Evolutionary conservation across 2,113 vertebrate species (phyloP).

Genomic region (Tetrao urogallus): DNA sequence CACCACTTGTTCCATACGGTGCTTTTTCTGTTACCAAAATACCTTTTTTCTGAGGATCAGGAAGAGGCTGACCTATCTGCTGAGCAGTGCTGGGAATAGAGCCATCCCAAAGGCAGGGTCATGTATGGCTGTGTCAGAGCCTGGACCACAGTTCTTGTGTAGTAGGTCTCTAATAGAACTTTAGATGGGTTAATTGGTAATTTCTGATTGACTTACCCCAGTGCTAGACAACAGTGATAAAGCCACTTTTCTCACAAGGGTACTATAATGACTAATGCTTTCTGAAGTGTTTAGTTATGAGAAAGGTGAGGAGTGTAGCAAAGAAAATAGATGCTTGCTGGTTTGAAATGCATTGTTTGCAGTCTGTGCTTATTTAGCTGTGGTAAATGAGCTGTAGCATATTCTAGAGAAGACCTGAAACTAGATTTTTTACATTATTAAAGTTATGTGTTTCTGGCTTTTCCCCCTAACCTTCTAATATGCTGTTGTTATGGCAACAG

Average conservation of each 20-base stretch:
- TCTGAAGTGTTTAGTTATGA: background rate
- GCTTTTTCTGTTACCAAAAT: background rate
- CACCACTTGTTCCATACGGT: background rate
- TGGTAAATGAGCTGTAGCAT: background rate
- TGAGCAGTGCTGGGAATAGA: background rate
- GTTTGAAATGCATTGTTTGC: background rate
- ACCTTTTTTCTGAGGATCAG: background rate
- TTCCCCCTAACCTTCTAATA: background rate
- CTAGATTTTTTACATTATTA: background rate
- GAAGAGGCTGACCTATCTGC: background rate
- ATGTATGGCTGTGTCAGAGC: accelerated
- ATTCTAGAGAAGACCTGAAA: background rate
- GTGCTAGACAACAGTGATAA: background rate
- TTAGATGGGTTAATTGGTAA: background rate
- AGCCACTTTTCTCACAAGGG: background rate
- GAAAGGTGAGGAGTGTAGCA: background rate
- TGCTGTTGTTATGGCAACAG: slow-evolving; percentile 23
- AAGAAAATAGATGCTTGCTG: background rate
- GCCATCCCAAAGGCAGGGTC: background rate
- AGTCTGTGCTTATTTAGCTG: background rate
- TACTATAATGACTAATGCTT: background rate
- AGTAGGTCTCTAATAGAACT: background rate
- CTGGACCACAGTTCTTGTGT: accelerated
- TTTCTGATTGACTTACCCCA: background rate
- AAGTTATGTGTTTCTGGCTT: background rate